Conservation (phyloP, 2,797 vertebrate genomes). For the Sebastes wilsoni region DNA sequence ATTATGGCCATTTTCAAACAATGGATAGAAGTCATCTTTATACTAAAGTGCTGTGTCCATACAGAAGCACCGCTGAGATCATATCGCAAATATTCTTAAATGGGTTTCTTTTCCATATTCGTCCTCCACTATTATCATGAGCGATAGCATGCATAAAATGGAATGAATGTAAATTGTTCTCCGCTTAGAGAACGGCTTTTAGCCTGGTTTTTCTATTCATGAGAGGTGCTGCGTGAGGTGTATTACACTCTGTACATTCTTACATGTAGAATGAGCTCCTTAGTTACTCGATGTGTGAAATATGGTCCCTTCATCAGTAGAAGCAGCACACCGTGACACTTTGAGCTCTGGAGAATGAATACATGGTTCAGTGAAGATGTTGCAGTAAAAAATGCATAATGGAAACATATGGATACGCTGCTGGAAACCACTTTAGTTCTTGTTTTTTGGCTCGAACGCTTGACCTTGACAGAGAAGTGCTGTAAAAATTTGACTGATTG, state of each 20-base stretch:
- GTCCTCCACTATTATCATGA: neutral
- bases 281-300: neutral
- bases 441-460: neutral
- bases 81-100: neutral
- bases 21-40: neutral
- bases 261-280: neutral
- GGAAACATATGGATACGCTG: neutral
- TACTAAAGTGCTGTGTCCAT: neutral
- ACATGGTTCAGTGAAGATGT: neutral
- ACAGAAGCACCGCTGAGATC: neutral
- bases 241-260: neutral
- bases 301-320: neutral
- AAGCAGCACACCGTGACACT: neutral
- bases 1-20: neutral
- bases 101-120: neutral
- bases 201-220: neutral
- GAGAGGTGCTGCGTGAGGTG: neutral
- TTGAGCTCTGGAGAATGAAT: neutral
- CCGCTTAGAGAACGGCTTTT: neutral
- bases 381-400: conserved; percentile 1
- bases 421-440: neutral
- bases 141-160: neutral
- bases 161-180: neutral
- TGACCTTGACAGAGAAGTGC: conserved; percentile 32
- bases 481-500: conserved; percentile 15